A percentile compares a stretch with the other conserved stretches of the same genome.
Conservation (phyloP, 2,797 vertebrate genomes). For the Mus minutoides region DNA sequence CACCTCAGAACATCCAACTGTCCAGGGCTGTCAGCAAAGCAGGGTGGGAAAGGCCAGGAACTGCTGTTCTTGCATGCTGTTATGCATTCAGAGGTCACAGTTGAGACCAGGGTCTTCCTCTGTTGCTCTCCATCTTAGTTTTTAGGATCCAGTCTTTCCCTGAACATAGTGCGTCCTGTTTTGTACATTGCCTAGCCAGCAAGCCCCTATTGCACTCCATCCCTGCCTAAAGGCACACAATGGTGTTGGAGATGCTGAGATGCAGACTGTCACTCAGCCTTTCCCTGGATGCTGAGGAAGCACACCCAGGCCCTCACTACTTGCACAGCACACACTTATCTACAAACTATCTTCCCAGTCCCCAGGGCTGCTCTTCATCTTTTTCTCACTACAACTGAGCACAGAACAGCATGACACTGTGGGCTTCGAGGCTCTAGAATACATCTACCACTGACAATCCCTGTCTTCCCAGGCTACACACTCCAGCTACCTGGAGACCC, state of each 20-base stretch:
- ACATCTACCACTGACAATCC: too few species aligned
- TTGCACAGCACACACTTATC: not conserved
- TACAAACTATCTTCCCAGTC: not conserved
- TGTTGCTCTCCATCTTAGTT: not conserved
- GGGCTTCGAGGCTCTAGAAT: not conserved
- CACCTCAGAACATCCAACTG: rapidly evolving
- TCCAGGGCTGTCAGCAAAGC: rapidly evolving
- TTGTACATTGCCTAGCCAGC: not conserved
- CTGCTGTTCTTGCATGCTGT: too few species aligned
- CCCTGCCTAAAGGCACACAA: too few species aligned
- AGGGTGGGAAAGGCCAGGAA: not conserved
- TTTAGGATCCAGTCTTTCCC: not conserved
- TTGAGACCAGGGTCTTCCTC: not conserved
- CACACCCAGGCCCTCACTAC: too few species aligned
- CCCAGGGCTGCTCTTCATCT: not conserved
- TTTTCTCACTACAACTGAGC: not conserved
- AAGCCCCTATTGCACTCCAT: too few species aligned
- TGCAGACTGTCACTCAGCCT: not conserved
- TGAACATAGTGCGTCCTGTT: too few species aligned
- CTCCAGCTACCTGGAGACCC: not conserved
- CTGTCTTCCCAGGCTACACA: not conserved
- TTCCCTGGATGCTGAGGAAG: not conserved
- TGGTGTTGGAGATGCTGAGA: not conserved
- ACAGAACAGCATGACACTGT: not conserved
- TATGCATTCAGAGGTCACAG: not conserved